Base-by-base conservation (phyloP, 2,888 invertebrate genomes). In the Mesorhabditis sp. region DNA sequence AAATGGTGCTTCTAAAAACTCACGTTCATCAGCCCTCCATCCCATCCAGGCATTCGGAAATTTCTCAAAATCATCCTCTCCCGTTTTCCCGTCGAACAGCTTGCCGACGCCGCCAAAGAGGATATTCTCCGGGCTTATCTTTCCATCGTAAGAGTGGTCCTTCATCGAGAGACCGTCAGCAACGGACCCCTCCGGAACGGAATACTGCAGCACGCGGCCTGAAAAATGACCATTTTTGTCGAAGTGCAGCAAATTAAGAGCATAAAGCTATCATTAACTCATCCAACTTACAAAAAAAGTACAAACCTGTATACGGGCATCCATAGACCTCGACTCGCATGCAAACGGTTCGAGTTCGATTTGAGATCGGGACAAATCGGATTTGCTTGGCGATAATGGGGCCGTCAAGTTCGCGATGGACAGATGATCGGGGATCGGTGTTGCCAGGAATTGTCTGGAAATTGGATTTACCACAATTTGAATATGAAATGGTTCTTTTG, bases 271-370 rank as follows among this genome's bases (percentile, higher is more conserved):
- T 28, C 28, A 28, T 28, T 28, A 28, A 28, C 28, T 28, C 28
- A 28, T 28, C 28, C 28, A 28, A 28, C 28, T 28, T 28, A 28
- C 28, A 28, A 28, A 28, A 28, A 28, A 28, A 28, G 2, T 28
- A 28, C 28, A 28, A 28, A 92, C 92, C 91, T 85, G 90, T 91
- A 91, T 93, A 93, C 63, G 89, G 89, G 86, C 94, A 94, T 42
- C 94, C 94, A 86, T 93, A 93, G 44, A 94, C 87, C 86, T 94
- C 94, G 45, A 94, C 92, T 73, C 94, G 88, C 92, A 95, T 92
- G 88, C 94, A 95, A 67, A 94, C 92, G 0, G 93, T 94, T 73
- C 93, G 89, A 4, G 90, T 90, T 85, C 92, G 91, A 74, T 90
- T 90, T 86, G 92, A 92, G 89, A 91, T 91, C 0, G 94, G 94